Percentiles rank a stretch among this genome's conserved stretches.
Evolutionary conservation across 2,113 vertebrate genomes (phyloP).

Genomic region (Clarias gariepinus): DNA sequence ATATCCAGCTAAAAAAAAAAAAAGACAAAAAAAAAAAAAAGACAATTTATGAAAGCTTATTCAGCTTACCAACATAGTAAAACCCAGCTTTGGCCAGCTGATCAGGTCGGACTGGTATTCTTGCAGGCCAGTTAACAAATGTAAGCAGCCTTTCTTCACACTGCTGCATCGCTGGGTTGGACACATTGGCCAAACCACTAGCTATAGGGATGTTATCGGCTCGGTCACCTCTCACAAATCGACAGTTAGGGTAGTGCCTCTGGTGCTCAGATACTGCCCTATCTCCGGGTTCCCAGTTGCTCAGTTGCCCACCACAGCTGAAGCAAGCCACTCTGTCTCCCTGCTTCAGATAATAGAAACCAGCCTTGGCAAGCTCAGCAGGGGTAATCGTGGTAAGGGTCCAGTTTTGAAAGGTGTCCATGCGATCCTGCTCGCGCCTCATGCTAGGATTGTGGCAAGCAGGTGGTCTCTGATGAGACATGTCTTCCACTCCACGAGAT

Average conservation of each 20-base stretch:
- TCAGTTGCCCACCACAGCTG: constrained; percentile 87
- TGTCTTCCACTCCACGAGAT: constrained; percentile 77
- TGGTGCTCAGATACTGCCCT: constrained; percentile 88
- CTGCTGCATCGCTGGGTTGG: constrained; percentile 91
- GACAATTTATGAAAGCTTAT: neutral
- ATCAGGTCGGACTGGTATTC: constrained; percentile 88
- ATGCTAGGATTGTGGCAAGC: constrained; percentile 77
- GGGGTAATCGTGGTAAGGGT: constrained; percentile 81
- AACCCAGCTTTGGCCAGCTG: constrained; percentile 94
- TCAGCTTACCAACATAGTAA: constrained; percentile 90
- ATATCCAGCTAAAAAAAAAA: neutral
- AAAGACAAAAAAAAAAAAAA: neutral
- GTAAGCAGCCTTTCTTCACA: constrained; percentile 85
- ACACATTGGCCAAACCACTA: constrained; percentile 77
- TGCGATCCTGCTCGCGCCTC: constrained; percentile 87
- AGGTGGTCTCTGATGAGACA: constrained; percentile 74
- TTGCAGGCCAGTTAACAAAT: constrained; percentile 88
- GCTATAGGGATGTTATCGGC: constrained; percentile 72
- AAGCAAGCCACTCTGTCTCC: constrained; percentile 92
- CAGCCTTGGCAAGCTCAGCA: constrained; percentile 87
- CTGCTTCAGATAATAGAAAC: constrained; percentile 90
- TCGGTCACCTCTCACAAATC: constrained; percentile 81
- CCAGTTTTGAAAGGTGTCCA: constrained; percentile 85
- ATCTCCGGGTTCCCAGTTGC: constrained; percentile 97
- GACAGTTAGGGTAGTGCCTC: constrained; percentile 90